phyloP scores from a whole-genome alignment of 92 coral and sea anemone genomes.

The Pocillopora grandis region DNA sequence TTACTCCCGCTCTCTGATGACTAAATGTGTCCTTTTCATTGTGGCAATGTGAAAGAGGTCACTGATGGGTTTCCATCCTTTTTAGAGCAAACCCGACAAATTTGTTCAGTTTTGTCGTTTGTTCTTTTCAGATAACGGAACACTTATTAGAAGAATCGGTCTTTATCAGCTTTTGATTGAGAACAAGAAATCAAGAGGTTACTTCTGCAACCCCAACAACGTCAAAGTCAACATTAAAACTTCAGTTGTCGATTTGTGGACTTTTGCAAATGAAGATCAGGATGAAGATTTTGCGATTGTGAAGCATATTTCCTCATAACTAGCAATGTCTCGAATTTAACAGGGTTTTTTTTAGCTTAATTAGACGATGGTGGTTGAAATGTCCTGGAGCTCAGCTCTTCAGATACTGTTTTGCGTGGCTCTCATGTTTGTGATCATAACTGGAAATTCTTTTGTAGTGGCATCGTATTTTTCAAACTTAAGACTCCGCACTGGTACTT shows the following conservation, averaged over 20 bases:
- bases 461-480: slow-evolving; percentile 68
- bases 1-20: background rate
- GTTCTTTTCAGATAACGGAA: background rate
- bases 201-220: too few relatives aligned
- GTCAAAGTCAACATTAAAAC: too few relatives aligned
- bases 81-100: background rate
- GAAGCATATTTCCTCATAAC: background rate
- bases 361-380: background rate
- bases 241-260: too few relatives aligned
- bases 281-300: background rate
- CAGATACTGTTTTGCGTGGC: slow-evolving; percentile 54
- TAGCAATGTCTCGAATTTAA: background rate
- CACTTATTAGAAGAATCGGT: background rate
- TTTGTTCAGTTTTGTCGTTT: background rate
- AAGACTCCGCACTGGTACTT: slow-evolving; percentile 77
- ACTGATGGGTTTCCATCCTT: background rate
- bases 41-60: background rate
- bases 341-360: background rate
- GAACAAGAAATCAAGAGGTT: too few relatives aligned
- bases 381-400: slow-evolving; percentile 22
- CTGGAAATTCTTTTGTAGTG: slow-evolving; percentile 70
- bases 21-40: background rate
- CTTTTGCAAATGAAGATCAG: background rate
- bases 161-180: background rate
- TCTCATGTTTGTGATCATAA: slow-evolving; percentile 55